phyloP scores from a whole-genome alignment of 2,888 invertebrate genomes.

The Chorisops tibialis region DNA sequence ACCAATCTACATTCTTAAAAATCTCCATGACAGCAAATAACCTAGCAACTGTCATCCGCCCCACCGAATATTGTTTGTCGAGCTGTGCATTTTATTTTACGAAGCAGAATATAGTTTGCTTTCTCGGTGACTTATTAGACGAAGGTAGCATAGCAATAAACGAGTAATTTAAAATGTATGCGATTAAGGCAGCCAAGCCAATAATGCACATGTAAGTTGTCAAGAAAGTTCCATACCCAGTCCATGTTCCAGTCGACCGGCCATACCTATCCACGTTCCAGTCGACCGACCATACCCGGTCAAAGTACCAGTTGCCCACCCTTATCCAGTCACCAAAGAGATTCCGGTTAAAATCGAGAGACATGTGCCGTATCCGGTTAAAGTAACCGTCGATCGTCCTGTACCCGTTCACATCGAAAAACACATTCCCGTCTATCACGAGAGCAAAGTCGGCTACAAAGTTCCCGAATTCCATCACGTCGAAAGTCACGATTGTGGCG shows the following conservation, averaged over 20 bases:
- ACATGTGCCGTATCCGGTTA: constrained; percentile 67
- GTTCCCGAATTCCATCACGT: constrained; percentile 64
- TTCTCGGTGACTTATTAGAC: constrained; percentile 67
- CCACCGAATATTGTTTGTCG: no score
- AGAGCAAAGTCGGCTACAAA: constrained; percentile 70
- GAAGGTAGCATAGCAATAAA: constrained; percentile 68
- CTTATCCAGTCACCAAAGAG: constrained; percentile 67
- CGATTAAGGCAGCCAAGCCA: constrained; percentile 59
- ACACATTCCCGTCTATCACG: constrained; percentile 64
- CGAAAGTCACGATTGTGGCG: constrained; percentile 34
- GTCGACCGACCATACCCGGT: constrained; percentile 74
- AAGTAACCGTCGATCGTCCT: constrained; percentile 64
- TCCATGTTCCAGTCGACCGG: constrained; percentile 61
- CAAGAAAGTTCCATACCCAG: constrained; percentile 64
- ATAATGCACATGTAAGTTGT: constrained; percentile 61
- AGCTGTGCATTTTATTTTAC: constrained; percentile 73
- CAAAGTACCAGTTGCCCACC: constrained; percentile 65
- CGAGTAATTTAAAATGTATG: constrained; percentile 70
- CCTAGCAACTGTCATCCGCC: no score
- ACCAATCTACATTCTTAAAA: no score
- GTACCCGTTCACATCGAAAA: constrained; percentile 74
- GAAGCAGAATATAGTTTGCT: constrained; percentile 69
- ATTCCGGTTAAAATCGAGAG: constrained; percentile 66
- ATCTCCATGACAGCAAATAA: no score
- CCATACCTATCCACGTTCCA: constrained; percentile 67